Evolutionary conservation across 2,113 vertebrate species (phyloP).

Genomic region (Sigmodon hispidus): DNA sequence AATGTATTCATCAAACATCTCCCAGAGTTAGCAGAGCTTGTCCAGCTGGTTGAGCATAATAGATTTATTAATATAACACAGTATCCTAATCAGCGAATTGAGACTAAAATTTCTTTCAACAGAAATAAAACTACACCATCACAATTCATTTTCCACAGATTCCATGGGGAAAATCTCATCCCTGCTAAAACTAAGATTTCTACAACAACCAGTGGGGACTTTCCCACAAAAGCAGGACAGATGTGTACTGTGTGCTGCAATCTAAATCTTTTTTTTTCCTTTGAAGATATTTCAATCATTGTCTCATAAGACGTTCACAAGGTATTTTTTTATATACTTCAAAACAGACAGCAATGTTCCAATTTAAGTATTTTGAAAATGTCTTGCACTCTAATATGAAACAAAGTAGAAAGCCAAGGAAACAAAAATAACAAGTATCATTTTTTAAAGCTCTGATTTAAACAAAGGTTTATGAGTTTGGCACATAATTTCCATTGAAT

Average conservation of each 20-base stretch:
- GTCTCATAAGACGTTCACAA: not conserved
- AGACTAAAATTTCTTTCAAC: slow-evolving; percentile 69
- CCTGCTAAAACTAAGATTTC: not conserved
- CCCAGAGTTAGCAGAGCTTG: slow-evolving; percentile 66
- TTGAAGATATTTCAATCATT: not conserved
- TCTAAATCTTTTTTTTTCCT: not conserved
- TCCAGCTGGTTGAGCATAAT: slow-evolving; percentile 75
- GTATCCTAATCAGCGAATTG: slow-evolving; percentile 64
- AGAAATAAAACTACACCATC: slow-evolving; percentile 42
- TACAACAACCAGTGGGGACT: not conserved
- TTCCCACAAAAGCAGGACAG: not conserved
- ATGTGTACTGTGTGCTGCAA: not conserved
- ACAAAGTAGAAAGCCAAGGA: not conserved
- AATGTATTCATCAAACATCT: slow-evolving; percentile 46
- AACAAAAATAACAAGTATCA: not conserved
- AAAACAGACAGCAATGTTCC: not conserved
- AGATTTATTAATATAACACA: slow-evolving; percentile 63
- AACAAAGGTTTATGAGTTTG: not conserved
- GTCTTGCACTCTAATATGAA: not conserved
- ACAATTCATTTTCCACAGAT: slow-evolving; percentile 5
- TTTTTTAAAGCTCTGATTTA: not conserved
- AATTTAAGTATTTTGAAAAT: slow-evolving; percentile 38
- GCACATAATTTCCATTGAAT: slow-evolving; percentile 29
- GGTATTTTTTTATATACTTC: not conserved
- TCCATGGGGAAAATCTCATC: not conserved